phyloP scores from a whole-genome alignment of 2,888 invertebrate genomes.

The Adela reaumurella region DNA sequence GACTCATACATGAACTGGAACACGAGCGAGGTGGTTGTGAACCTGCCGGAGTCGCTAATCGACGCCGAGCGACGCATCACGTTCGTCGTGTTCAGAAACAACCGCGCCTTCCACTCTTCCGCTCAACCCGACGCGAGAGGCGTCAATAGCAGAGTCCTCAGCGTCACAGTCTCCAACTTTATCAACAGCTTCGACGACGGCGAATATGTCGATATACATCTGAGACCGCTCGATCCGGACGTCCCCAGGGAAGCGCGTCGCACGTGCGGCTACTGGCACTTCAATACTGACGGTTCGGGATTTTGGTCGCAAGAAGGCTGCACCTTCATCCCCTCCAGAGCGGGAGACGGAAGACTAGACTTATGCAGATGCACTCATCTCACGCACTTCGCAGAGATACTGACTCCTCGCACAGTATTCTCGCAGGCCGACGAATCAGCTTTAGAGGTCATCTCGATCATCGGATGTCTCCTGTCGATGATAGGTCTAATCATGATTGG shows the following conservation, averaged over 20 bases:
- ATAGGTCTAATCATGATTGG: conserved; percentile 50
- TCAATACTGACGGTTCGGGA: conserved; percentile 33
- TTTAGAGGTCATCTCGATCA: conserved; percentile 42
- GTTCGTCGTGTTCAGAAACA: conserved; percentile 45
- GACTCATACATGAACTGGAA: conserved; percentile 20
- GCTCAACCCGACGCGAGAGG: background rate
- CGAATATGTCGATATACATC: conserved; percentile 40
- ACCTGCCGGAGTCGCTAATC: conserved; percentile 31
- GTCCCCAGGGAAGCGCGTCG: conserved; percentile 27
- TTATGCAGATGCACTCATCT: conserved; percentile 54
- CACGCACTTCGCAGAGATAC: conserved; percentile 57
- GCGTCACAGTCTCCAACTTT: conserved; percentile 38
- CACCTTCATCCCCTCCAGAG: conserved; percentile 28
- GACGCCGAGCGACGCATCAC: conserved; percentile 29
- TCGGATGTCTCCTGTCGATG: conserved; percentile 48
- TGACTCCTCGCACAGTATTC: conserved; percentile 33
- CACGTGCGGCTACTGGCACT: conserved; percentile 56
- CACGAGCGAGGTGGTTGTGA: conserved; percentile 33
- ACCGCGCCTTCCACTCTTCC: conserved; percentile 30
- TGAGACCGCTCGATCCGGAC: conserved; percentile 23
- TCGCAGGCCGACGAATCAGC: conserved; percentile 31
- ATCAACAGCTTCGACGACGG: conserved; percentile 27
- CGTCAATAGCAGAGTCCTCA: conserved; percentile 48
- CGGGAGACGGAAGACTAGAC: conserved; percentile 30
- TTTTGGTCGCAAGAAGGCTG: conserved; percentile 55